Conservation (phyloP, 1,140 invertebrate genomes). For the Aphidius ervi region DNA sequence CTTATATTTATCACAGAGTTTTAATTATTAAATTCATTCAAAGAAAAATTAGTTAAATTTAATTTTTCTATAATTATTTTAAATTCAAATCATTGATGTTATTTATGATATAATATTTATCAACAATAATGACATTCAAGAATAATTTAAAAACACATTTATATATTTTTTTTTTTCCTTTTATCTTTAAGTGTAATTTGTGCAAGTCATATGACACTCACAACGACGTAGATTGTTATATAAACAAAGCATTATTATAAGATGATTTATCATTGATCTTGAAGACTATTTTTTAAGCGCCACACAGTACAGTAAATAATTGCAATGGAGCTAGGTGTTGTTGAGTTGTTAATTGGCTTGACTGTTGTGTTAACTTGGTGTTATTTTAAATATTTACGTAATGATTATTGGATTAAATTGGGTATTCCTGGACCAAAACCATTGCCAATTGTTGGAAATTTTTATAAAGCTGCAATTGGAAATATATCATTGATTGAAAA, state of each 20-base stretch:
- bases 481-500: conserved; percentile 22
- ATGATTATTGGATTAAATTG: conserved; percentile 43
- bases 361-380: background rate
- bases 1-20: background rate
- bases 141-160: background rate
- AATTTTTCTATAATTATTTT: too few relatives aligned
- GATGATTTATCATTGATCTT: too few relatives aligned
- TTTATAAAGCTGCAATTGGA: conserved; percentile 14
- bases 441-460: conserved; percentile 41
- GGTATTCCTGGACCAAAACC: conserved; percentile 45
- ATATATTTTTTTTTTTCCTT: too few relatives aligned
- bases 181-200: too few relatives aligned
- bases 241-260: too few relatives aligned
- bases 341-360: background rate
- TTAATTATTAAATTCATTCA: too few relatives aligned
- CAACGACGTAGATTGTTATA: too few relatives aligned
- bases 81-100: too few relatives aligned
- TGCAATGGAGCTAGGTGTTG: background rate
- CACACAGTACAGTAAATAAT: background rate
- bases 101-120: background rate
- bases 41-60: too few relatives aligned
- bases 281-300: too few relatives aligned
- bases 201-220: too few relatives aligned
- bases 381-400: conserved; percentile 21
- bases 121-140: background rate